These are phyloP conservation scores for Hemicordylus capensis DNA, from an alignment of 2,113 vertebrate genomes.

Conservation along the genomic window DNA sequence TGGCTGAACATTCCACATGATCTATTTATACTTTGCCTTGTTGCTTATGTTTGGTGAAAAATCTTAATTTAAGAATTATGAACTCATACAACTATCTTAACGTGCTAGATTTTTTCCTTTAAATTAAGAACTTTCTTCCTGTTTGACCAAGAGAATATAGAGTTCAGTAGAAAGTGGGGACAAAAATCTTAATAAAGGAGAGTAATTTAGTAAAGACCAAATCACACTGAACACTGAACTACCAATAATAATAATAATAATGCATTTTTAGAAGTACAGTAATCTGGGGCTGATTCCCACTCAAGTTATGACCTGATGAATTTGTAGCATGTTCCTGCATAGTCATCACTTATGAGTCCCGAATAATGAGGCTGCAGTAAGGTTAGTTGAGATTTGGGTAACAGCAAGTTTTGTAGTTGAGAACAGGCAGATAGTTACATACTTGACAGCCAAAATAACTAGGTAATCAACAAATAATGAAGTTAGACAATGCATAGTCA, in stretches of 20 bases:
- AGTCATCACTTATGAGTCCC: not conserved
- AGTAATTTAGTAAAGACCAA: not conserved
- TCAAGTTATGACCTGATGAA: not conserved
- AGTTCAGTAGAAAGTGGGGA: not conserved
- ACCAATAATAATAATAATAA: too few species aligned
- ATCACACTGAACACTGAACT: too few species aligned
- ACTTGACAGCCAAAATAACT: not conserved
- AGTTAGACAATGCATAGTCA: not conserved
- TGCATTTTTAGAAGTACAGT: not conserved
- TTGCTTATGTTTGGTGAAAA: not conserved
- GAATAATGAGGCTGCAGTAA: not conserved
- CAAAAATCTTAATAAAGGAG: too few species aligned
- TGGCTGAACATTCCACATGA: not conserved
- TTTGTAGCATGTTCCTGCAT: not conserved
- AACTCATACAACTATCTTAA: not conserved
- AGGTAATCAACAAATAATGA: not conserved
- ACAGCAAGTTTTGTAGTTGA: not conserved
- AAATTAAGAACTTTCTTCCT: not conserved
- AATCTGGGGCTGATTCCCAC: not conserved
- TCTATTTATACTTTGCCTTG: not conserved
- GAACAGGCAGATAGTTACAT: not conserved
- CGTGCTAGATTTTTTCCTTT: not conserved
- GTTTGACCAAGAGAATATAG: not conserved
- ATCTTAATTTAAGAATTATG: not conserved
- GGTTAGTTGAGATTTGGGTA: not conserved